phyloP scores from a whole-genome alignment of 2,797 vertebrate species.

The Poeciliopsis presidionis region DNA sequence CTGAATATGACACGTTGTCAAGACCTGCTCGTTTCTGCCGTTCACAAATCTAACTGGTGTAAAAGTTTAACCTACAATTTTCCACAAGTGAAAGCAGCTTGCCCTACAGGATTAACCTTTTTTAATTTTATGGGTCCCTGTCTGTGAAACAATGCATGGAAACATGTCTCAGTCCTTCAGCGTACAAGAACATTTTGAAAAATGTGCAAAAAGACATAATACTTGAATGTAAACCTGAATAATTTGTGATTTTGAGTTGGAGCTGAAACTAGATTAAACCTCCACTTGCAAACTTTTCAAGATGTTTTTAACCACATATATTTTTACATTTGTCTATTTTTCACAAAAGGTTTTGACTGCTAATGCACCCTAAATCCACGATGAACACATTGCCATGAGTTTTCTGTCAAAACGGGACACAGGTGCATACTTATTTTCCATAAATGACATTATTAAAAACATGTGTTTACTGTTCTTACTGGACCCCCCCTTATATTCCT shows the following conservation, averaged over 20 bases:
- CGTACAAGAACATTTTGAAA: neutral
- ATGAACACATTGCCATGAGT: neutral
- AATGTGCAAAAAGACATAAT: neutral
- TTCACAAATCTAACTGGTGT: constrained; percentile 9
- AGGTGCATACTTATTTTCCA: neutral
- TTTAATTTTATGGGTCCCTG: neutral
- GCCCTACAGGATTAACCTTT: neutral
- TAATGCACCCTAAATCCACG: neutral
- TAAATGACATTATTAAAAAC: neutral
- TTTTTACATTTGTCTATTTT: neutral
- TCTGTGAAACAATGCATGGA: neutral
- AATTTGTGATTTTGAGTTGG: neutral
- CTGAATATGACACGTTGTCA: constrained; percentile 6
- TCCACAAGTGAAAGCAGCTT: constrained; percentile 11
- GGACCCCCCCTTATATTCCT: too few species aligned
- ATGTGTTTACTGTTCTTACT: neutral
- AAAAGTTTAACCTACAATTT: constrained; percentile 5
- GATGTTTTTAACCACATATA: neutral
- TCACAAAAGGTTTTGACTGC: neutral
- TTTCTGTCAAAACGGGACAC: neutral
- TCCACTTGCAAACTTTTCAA: neutral
- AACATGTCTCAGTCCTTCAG: neutral
- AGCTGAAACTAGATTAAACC: neutral
- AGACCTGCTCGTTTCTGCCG: constrained; percentile 11
- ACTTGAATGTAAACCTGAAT: neutral